A percentile compares a stretch with the other conserved stretches of the same genome.
Evolutionary conservation across 2,113 vertebrate genomes (phyloP).

Genomic region (Haliaeetus leucogaster): DNA sequence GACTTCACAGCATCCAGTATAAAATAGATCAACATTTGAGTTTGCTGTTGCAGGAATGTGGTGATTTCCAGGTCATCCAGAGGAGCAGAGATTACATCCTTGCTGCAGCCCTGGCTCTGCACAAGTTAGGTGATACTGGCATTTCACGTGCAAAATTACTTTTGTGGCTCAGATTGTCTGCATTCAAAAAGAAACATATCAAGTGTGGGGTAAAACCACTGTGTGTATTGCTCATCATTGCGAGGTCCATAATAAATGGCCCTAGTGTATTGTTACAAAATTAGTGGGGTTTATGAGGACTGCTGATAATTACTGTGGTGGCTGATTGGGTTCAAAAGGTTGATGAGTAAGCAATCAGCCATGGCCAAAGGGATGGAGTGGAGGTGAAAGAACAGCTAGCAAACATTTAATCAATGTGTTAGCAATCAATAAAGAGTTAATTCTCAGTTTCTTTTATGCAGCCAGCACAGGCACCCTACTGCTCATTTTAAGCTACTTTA

Average conservation of each 20-base stretch:
- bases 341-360: neutral
- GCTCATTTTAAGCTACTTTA: neutral
- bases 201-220: neutral
- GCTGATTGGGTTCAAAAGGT: neutral
- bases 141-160: neutral
- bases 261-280: neutral
- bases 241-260: neutral
- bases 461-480: neutral
- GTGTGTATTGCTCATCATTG: neutral
- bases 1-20: neutral
- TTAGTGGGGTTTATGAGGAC: neutral
- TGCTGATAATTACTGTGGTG: neutral
- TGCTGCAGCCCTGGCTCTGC: neutral
- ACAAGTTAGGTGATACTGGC: neutral
- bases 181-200: neutral
- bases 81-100: neutral
- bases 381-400: neutral
- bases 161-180: neutral
- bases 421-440: neutral
- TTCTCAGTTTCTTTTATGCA: neutral
- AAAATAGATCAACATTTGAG: neutral
- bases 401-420: neutral
- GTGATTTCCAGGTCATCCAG: neutral
- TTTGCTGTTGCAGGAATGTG: neutral
- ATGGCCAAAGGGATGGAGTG: neutral